A percentile compares a stretch with the other conserved stretches of the same genome.
phyloP scores from a whole-genome alignment of 2,888 invertebrate species.

The Caenorhabditis japonica region DNA sequence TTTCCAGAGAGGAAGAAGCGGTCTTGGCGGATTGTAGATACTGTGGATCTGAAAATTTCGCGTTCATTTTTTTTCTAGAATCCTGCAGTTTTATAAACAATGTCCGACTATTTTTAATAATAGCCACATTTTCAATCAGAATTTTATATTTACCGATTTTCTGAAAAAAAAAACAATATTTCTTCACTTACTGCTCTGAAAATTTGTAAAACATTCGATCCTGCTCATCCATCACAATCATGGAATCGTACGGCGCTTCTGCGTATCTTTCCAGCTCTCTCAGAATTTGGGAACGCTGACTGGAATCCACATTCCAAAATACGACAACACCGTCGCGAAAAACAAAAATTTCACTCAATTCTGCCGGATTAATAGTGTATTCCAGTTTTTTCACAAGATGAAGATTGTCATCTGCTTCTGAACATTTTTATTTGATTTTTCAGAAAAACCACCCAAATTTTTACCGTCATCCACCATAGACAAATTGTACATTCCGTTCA shows the following conservation, averaged over 20 bases:
- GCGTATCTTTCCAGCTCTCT: slow-evolving; percentile 60
- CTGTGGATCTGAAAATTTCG: slow-evolving; percentile 20
- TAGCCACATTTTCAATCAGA: too few species aligned
- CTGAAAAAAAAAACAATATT: too few species aligned
- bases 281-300: slow-evolving; percentile 58
- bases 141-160: too few species aligned
- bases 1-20: slow-evolving; percentile 52
- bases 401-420: slow-evolving; percentile 69
- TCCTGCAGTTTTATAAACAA: too few species aligned
- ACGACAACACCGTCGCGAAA: slow-evolving; percentile 74
- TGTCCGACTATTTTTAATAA: too few species aligned
- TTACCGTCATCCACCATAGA: slow-evolving; percentile 68
- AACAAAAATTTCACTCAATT: slow-evolving; percentile 67
- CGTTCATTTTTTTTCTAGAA: background rate
- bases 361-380: slow-evolving; percentile 64
- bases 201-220: slow-evolving; percentile 58
- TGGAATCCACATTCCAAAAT: slow-evolving; percentile 70
- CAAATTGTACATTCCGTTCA: slow-evolving; percentile 62
- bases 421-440: slow-evolving; percentile 8
- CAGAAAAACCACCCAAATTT: background rate
- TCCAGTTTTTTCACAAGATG: slow-evolving; percentile 67
- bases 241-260: slow-evolving; percentile 52
- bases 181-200: slow-evolving; percentile 45
- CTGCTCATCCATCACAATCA: slow-evolving; percentile 58
- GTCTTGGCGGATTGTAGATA: slow-evolving; percentile 51